Percentiles rank a stretch among this genome's conserved stretches.
Evolutionary conservation across 2,113 vertebrate genomes (phyloP).

Genomic region (Actenoides hombroni): DNA sequence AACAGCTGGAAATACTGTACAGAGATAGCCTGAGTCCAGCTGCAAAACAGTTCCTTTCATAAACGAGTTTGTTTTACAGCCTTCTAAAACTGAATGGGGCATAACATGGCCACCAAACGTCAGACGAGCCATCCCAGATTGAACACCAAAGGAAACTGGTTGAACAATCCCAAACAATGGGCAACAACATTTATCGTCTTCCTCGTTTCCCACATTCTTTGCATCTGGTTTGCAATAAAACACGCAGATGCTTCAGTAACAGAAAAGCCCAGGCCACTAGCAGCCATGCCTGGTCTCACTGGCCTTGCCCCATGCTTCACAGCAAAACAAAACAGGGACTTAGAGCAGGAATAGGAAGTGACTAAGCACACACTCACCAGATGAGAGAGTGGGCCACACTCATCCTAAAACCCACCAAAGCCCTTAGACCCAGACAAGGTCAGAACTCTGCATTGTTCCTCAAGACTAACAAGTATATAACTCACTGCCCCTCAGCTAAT

Average conservation of each 20-base stretch:
- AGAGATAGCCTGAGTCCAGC: not conserved
- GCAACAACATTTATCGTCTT: not conserved
- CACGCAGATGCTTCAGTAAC: not conserved
- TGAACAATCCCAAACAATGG: not conserved
- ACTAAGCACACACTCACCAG: not conserved
- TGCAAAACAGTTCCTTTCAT: constrained; percentile 1
- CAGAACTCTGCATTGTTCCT: not conserved
- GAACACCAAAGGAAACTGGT: not conserved
- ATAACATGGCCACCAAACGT: not conserved
- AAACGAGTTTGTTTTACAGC: not conserved
- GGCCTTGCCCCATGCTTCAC: not conserved
- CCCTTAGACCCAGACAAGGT: not conserved
- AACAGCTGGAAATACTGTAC: constrained; percentile 38
- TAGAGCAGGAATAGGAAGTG: not conserved
- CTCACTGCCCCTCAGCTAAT: not conserved
- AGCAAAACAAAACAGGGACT: not conserved
- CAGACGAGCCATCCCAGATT: not conserved
- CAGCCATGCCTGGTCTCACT: not conserved
- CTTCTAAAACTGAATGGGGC: constrained; percentile 19
- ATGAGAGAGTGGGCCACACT: not conserved
- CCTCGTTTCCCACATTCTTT: not conserved
- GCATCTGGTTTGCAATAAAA: not conserved
- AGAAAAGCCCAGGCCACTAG: not conserved
- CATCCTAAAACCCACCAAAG: not conserved
- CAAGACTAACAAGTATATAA: not conserved